Evolutionary conservation across 2,888 invertebrate species (phyloP), one percentile per base, ranked within the genome.

Genomic region (Trissolcus brochymenae): DNA sequence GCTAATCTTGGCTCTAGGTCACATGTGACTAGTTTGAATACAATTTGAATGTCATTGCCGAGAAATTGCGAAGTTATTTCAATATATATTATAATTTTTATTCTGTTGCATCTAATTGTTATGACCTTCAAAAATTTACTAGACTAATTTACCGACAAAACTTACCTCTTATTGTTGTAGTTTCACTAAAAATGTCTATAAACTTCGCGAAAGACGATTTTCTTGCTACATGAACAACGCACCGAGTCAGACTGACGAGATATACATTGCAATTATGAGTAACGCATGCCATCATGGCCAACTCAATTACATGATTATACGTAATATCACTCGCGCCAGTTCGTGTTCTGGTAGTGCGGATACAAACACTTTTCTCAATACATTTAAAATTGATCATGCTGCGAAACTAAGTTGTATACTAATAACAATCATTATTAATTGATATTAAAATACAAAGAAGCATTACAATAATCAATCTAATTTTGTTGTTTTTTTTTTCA

Each of bases 191-290:
- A 6, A 35, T 43, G 40, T 14, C 46, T 25, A n/a, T n/a, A 21
- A 59, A 49, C 49, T 40, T 57, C n/a, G 40, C 60, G 43, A 41
- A 59, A 6, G 11, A 7, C 50, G 35, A 62, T 21, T 35, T 49
- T 14, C 56, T 62, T 16, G 35, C 16, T 64, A 54, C 64, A 62
- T 16, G 49, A 54, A 16, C 61, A 71, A 55, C 65, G 70, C 50
- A 55, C 66, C 50, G 59, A 40, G 56, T 41, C 59, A 65, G 76
- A 76, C 76, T 76, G 76, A 51, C 25, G 56, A 56, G 66, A 49
- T 60, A 61, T 40, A 73, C 73, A 61, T 41, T 61, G 66, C 73
- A 73, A 66, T 65, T 73, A 66, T 56, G 66, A 60, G 66, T 21
- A 56, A 61, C 74, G 70, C 57, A 60, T 55, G 71, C 49, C 65